A percentile compares a stretch with the other conserved stretches of the same genome.
Conservation (phyloP, 2,113 vertebrate species). For the Serranochromis macrocephalus region DNA sequence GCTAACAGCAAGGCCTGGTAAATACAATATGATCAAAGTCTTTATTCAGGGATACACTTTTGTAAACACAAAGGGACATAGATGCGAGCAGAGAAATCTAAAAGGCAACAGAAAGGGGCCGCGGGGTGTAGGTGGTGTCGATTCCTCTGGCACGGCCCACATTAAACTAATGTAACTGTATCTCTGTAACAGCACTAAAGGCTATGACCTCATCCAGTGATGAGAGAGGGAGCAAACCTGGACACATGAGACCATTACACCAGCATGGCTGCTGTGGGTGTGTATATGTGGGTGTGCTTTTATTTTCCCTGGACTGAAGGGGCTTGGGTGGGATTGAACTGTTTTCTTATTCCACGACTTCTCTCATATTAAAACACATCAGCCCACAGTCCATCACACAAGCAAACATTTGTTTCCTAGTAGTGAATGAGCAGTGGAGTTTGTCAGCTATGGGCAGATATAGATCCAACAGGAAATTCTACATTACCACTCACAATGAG, state of each 20-base stretch:
- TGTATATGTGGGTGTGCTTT: neutral
- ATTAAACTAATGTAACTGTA: slow-evolving; percentile 47
- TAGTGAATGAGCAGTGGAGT: slow-evolving; percentile 16
- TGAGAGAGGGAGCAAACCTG: slow-evolving; percentile 27
- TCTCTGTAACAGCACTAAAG: slow-evolving; percentile 3
- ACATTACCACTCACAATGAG: slow-evolving; percentile 4
- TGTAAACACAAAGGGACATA: neutral
- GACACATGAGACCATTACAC: slow-evolving; percentile 39
- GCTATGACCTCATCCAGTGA: slow-evolving; percentile 47
- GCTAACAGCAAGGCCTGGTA: neutral
- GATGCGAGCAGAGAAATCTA: neutral
- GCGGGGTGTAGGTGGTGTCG: slow-evolving; percentile 14
- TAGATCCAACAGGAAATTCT: slow-evolving; percentile 1
- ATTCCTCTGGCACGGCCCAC: slow-evolving; percentile 20
- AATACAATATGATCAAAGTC: neutral
- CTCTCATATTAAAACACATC: slow-evolving; percentile 2
- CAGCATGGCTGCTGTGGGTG: slow-evolving; percentile 8
- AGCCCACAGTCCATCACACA: neutral
- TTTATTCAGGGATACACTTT: neutral
- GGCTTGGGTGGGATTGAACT: neutral
- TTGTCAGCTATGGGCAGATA: slow-evolving; percentile 21
- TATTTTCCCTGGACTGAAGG: neutral
- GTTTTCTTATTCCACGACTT: slow-evolving; percentile 1
- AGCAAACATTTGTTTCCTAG: slow-evolving; percentile 25
- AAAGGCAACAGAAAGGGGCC: neutral